Conservation (phyloP, 2,888 invertebrate genomes). For the Theretra japonica region DNA sequence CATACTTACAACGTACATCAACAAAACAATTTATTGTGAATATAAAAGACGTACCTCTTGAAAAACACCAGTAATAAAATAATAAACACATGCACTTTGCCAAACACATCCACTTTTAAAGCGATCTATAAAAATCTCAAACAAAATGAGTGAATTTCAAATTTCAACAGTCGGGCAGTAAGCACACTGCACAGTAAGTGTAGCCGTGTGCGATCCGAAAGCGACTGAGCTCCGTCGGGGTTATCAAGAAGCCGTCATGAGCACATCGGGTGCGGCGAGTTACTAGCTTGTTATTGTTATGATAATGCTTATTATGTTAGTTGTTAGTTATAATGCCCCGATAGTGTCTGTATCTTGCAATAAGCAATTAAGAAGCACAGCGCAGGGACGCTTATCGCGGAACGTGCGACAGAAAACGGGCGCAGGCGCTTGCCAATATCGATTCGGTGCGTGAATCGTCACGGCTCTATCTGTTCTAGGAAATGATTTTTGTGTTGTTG, state of each 20-base stretch:
- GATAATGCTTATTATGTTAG: constrained; percentile 83
- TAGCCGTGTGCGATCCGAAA: constrained; percentile 44
- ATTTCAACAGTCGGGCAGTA: constrained; percentile 4
- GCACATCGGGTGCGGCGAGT: constrained; percentile 66
- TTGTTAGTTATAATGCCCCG: constrained; percentile 78
- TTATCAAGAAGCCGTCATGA: constrained; percentile 63
- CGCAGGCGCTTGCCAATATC: constrained; percentile 55
- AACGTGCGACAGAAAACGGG: constrained; percentile 63
- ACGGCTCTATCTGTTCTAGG: constrained; percentile 62
- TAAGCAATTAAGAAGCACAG: constrained; percentile 79
- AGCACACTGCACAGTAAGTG: background rate
- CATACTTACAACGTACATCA: background rate
- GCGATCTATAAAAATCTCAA: background rate
- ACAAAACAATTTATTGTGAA: background rate
- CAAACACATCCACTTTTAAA: constrained; percentile 29
- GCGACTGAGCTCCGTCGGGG: constrained; percentile 54
- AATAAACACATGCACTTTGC: constrained; percentile 34
- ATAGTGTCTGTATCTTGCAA: constrained; percentile 79
- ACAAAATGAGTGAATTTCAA: background rate
- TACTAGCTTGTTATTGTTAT: constrained; percentile 80
- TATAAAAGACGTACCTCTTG: constrained; percentile 10
- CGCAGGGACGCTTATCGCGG: constrained; percentile 60
- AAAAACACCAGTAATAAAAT: constrained; percentile 29
- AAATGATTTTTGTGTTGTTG: constrained; percentile 47
- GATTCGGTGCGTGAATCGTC: constrained; percentile 54